Evolutionary conservation across 2,888 invertebrate species (phyloP), one percentile per base, ranked within the genome.

Genomic region (Abrostola tripartita): DNA sequence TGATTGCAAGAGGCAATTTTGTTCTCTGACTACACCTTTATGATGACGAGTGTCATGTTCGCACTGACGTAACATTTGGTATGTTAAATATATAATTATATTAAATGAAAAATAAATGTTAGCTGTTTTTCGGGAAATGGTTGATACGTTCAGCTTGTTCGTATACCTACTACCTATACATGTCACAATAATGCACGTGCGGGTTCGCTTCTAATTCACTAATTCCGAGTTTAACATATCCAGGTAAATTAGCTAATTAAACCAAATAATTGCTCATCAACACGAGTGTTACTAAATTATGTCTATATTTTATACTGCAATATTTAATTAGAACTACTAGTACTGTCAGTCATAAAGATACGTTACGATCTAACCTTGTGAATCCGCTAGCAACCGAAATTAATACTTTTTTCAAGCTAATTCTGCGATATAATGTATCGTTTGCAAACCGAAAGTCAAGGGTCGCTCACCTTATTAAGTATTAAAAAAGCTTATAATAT

Each of bases 391-490:
- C 24, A 24, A 2, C 24, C 1, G 4, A 24, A 24, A 24, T 24
- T 24, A 1, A 24, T 24, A 24, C 24, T 24, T 24, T 1, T 24
- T 24, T 24, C 24, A 24, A 24, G 24, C 24, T 61, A 65, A 78
- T 78, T 66, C 35, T 70, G 65, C 49, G 59, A 59, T 66, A 57
- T 61, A 51, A 49, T 53, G 42, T 7, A 54, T 52, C 12, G 54
- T 68, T 61, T 47, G 36, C 49, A 44, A 44, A 74, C 35, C 35
- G 36, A 52, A 24, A 35, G 14, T 44, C 38, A 64, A 66, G 59
- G 63, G 56, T 37, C 37, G 50, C 14, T 14, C 61, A 57, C 38
- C 53, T 50, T 41, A 52, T 61, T 51, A 57, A 61, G 44, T 41
- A 53, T 10, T 52, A 57, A 51, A 49, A 65, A 51, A 51, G 59